A percentile compares a stretch with the other conserved stretches of the same genome.
These are phyloP conservation scores for Eupithecia exiguata DNA, from an alignment of 2,888 invertebrate genomes.

Conservation along the genomic window DNA sequence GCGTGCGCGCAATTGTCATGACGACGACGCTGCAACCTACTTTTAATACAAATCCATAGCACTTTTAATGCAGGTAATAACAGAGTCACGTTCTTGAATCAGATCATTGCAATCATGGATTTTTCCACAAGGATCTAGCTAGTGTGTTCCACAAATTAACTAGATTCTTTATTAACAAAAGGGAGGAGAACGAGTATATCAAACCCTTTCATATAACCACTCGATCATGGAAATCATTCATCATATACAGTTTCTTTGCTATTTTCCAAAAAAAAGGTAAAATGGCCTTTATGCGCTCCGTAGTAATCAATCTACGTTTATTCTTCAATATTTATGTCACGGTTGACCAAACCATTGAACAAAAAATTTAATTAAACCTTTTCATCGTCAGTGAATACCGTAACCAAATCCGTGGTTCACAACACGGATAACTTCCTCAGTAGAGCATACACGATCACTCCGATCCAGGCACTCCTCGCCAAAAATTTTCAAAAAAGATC, in stretches of 20 bases:
- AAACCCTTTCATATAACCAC: not conserved
- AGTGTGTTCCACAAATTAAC: not conserved
- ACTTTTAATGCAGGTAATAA: not conserved
- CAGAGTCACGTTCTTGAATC: not conserved
- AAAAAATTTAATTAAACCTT: not conserved
- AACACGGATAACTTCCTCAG: not conserved
- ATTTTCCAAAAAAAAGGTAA: not conserved
- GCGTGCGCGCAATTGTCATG: not conserved
- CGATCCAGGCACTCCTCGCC: not conserved
- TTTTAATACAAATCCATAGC: not conserved
- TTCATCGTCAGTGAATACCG: not conserved
- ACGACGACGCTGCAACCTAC: conserved; percentile 2
- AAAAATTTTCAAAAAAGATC: not conserved
- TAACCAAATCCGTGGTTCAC: not conserved
- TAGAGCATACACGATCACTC: not conserved
- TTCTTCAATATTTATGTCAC: not conserved
- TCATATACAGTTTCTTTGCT: not conserved
- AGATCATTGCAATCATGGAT: not conserved
- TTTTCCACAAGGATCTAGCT: not conserved
- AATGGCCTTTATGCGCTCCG: not conserved
- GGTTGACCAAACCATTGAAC: not conserved
- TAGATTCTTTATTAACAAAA: too few relatives aligned
- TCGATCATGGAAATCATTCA: not conserved
- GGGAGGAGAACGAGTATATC: too few relatives aligned
- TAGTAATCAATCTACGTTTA: not conserved